Percentiles rank a stretch among this genome's conserved stretches.
phyloP scores from a whole-genome alignment of 2,888 invertebrate genomes.

The Lycophotia porphyrea region DNA sequence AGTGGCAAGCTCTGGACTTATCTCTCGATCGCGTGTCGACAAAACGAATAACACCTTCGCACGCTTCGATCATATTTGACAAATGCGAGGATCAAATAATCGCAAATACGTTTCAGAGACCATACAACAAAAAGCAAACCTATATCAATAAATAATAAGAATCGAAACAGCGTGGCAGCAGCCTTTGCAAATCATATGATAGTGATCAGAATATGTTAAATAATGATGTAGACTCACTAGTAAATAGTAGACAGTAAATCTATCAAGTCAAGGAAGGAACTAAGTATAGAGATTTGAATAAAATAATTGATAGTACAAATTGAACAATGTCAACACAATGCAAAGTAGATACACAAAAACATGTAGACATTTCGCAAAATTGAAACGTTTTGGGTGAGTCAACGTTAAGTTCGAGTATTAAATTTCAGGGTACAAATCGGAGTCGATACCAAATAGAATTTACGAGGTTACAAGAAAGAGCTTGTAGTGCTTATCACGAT shows the following conservation, averaged over 20 bases:
- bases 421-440: constrained; percentile 82
- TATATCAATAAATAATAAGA: constrained; percentile 69
- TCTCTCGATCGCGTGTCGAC: constrained; percentile 85
- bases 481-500: constrained; percentile 79
- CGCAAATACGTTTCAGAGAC: constrained; percentile 72
- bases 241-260: constrained; percentile 72
- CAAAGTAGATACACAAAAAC: constrained; percentile 63
- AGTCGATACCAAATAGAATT: constrained; percentile 79
- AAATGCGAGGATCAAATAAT: constrained; percentile 83
- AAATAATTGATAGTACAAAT: constrained; percentile 56
- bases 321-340: constrained; percentile 56
- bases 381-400: constrained; percentile 81
- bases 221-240: constrained; percentile 74
- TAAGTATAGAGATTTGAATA: constrained; percentile 63
- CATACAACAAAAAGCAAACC: constrained; percentile 68
- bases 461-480: constrained; percentile 81
- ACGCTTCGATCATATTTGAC: constrained; percentile 84
- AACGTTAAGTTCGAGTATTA: constrained; percentile 80
- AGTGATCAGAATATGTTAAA: constrained; percentile 76
- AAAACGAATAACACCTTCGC: constrained; percentile 84
- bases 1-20: constrained; percentile 82
- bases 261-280: constrained; percentile 72
- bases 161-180: constrained; percentile 64
- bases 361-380: constrained; percentile 78
- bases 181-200: constrained; percentile 70